Evolutionary conservation across 2,113 vertebrate genomes (phyloP).

Genomic region (Dipodomys spectabilis): DNA sequence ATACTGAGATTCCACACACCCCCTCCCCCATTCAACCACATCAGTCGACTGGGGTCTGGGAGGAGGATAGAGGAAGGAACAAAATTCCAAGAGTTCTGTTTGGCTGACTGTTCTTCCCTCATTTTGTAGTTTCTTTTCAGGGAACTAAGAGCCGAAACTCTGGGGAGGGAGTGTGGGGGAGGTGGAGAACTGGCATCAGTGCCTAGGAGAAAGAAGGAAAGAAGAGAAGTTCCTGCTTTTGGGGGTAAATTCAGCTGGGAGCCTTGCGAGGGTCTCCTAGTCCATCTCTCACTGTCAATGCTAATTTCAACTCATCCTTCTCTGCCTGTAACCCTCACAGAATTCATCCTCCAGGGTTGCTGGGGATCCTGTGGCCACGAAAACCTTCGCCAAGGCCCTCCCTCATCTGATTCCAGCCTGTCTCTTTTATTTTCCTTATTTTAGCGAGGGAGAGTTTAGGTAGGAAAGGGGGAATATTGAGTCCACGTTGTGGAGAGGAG

Average conservation of each 20-base stretch:
- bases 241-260: neutral
- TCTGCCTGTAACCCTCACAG: neutral
- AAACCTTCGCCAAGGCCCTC: neutral
- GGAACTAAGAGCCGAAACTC: neutral
- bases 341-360: neutral
- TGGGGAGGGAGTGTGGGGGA: neutral
- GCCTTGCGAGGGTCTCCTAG: neutral
- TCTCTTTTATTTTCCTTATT: neutral
- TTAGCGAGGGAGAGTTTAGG: neutral
- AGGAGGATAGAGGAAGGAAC: neutral
- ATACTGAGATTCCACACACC: neutral
- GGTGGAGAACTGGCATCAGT: neutral
- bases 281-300: neutral
- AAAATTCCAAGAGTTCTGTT: neutral
- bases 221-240: neutral
- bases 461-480: neutral
- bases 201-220: neutral
- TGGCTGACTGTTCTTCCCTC: neutral
- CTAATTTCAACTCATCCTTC: fast-evolving
- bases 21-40: neutral
- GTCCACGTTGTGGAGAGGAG: neutral
- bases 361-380: neutral
- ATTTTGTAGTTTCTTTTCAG: neutral
- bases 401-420: neutral
- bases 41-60: neutral